Base-by-base conservation (phyloP, 2,797 vertebrate genomes). In the Chanos chanos region DNA sequence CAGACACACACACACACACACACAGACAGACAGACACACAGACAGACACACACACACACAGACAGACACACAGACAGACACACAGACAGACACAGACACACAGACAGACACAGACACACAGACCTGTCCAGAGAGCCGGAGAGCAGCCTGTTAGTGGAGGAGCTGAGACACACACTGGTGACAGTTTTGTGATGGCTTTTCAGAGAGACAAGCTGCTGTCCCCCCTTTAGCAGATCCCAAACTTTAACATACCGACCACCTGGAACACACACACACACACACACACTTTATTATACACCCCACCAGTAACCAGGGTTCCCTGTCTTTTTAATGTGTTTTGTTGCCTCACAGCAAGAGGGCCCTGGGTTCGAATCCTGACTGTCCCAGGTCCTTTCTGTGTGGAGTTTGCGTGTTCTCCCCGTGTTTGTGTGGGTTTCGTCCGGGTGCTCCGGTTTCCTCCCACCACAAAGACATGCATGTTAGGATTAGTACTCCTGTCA, bases 101-200 rank as follows among this genome's bases (percentile, higher is more conserved):
- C 25, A 7, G 3, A 7, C 39, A 71, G 15, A 25, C 31, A 30
- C 19, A n/a, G 27, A 25, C 2, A 56, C 4, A 76, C 81, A 9
- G 64, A 98, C 97, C 97, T 92, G 85, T 99, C 97, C 66, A 99
- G 73, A 12, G 97, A 99, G 18, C 88, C 95, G 5, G 96, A 96
- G 44, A 99, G 81, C 25, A 99, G 80, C 60, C 94, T 92, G 75
- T 96, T 91, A 21, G 93, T 93, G 1, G 89, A 93, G 73, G 89
- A 91, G 83, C 90, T 94, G 61, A 99, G 85, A 82, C 90, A 94
- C 47, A 99, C 84, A 70, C 88, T 89, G 0, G 96, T 99, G 60
- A 99, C 94, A 0, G 95, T 99, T 85, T 99, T 99, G 82, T 99
- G 96, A 71, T 99, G 96, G 83, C 98, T 96, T 83, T 88, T 97